phyloP scores from a whole-genome alignment of 2,113 vertebrate species.

The Anas platyrhynchos region DNA sequence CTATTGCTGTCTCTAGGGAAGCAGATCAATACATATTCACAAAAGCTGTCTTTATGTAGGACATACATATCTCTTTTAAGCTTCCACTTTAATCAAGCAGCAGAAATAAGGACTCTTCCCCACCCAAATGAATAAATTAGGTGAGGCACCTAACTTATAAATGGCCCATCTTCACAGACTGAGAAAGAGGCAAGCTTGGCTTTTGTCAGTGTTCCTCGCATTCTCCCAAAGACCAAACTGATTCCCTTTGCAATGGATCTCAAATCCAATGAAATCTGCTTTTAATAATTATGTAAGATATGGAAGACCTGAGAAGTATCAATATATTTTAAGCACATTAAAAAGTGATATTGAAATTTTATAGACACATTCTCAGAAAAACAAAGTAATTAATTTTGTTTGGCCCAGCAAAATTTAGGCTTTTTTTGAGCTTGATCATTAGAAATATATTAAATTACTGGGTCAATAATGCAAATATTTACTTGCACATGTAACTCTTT shows the following conservation, averaged over 20 bases:
- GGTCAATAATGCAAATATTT: background rate
- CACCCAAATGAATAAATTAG: constrained; percentile 8
- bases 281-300: background rate
- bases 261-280: background rate
- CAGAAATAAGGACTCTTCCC: constrained; percentile 13
- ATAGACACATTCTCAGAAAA: background rate
- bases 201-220: background rate
- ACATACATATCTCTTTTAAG: background rate
- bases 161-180: background rate
- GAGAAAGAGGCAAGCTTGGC: background rate
- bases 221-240: background rate
- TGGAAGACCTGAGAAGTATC: background rate
- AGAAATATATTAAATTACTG: background rate
- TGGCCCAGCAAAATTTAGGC: background rate
- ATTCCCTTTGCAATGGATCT: background rate
- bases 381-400: background rate
- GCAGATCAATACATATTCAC: background rate
- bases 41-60: constrained; percentile 39
- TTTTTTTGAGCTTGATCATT: background rate
- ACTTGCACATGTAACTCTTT: background rate
- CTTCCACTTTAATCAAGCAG: constrained; percentile 42
- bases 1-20: background rate
- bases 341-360: background rate
- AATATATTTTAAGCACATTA: background rate
- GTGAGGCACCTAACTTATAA: background rate